Evolutionary conservation across 1,140 invertebrate species (phyloP).

Genomic region (Atopsyche davidsoni): DNA sequence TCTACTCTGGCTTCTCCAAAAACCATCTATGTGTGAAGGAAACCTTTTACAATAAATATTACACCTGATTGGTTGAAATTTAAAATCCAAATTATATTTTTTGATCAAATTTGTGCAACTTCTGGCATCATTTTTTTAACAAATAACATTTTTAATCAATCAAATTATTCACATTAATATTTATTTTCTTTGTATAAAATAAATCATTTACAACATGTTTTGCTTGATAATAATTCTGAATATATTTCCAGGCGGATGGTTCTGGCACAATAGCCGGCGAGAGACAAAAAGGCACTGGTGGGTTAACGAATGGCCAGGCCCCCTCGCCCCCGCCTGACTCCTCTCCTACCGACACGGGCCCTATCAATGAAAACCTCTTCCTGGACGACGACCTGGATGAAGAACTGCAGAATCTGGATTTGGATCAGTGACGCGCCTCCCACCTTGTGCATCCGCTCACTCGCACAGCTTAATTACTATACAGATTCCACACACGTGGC

Average conservation of each 20-base stretch:
- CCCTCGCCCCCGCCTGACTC: slow-evolving; percentile 31
- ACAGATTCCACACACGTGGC: too few species aligned
- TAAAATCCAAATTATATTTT: not conserved
- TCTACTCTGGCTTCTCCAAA: too few species aligned
- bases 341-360: slow-evolving; percentile 49
- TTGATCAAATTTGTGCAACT: not conserved
- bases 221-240: too few species aligned
- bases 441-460: not conserved
- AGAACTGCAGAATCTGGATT: slow-evolving; percentile 69
- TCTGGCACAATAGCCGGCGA: slow-evolving; percentile 54
- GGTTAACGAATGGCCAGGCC: slow-evolving; percentile 39
- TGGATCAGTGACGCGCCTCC: slow-evolving; percentile 50
- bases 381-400: slow-evolving; percentile 85
- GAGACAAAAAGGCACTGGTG: slow-evolving; percentile 40
- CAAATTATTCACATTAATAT: not conserved
- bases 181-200: not conserved
- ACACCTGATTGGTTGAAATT: too few species aligned
- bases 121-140: not conserved
- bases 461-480: too few species aligned
- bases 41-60: too few species aligned
- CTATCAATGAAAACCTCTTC: slow-evolving; percentile 95
- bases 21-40: too few species aligned
- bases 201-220: too few species aligned
- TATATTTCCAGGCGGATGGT: slow-evolving; percentile 46
- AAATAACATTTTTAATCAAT: too few species aligned